A percentile compares a stretch with the other conserved stretches of the same genome.
These are phyloP conservation scores for Pogonocherus hispidulus DNA, from an alignment of 2,888 invertebrate genomes.

Conservation along the genomic window DNA sequence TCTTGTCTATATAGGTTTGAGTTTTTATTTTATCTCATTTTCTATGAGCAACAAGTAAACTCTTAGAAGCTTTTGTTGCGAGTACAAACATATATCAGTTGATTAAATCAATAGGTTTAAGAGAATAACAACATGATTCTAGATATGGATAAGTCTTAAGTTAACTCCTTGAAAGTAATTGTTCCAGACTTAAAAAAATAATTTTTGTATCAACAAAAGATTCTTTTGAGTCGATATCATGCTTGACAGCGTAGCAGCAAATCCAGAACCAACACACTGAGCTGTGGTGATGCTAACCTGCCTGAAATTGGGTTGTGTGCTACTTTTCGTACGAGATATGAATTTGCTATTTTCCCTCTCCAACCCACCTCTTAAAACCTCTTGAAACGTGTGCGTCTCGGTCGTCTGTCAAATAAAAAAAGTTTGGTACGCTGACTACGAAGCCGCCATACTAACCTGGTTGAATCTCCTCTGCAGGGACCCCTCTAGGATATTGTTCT, in stretches of 20 bases:
- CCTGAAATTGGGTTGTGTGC: conserved; percentile 47
- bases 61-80: neutral
- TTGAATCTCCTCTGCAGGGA: conserved; percentile 91
- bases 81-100: too few relatives aligned
- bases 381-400: conserved; percentile 46
- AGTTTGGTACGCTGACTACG: conserved; percentile 2
- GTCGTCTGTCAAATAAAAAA: conserved; percentile 40
- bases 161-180: too few relatives aligned
- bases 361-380: conserved; percentile 51
- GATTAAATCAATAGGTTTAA: too few relatives aligned
- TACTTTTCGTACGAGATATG: conserved; percentile 41
- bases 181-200: too few relatives aligned
- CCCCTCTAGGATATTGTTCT: conserved; percentile 91
- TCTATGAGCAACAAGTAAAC: neutral
- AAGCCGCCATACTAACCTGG: conserved; percentile 70
- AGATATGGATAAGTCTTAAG: too few relatives aligned
- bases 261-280: conserved; percentile 18
- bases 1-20: neutral
- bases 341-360: conserved; percentile 49
- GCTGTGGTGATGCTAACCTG: conserved; percentile 44
- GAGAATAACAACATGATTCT: too few relatives aligned
- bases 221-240: conserved; percentile 10
- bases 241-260: conserved; percentile 17
- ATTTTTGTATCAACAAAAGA: conserved; percentile 13
- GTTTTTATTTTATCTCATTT: neutral